Percentiles rank a stretch among this genome's conserved stretches.
phyloP scores from a whole-genome alignment of 1,140 invertebrate species.

The Linepithema humile region DNA sequence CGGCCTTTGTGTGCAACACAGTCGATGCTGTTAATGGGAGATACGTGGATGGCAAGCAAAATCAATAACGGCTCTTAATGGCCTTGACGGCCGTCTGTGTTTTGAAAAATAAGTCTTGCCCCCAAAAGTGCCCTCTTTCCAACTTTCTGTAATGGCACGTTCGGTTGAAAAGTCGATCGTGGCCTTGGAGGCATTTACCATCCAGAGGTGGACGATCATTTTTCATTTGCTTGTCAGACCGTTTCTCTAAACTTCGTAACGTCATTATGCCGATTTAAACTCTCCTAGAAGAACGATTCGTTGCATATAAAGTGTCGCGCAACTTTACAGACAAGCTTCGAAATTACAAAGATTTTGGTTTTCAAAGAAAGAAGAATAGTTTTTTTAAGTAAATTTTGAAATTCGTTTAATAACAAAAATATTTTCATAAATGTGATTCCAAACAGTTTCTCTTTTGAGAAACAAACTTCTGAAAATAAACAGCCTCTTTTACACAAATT shows the following conservation, averaged over 20 bases:
- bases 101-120: slow-evolving; percentile 5
- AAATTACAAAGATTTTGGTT: background rate
- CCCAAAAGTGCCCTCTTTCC: background rate
- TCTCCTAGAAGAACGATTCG: background rate
- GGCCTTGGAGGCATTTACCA: background rate
- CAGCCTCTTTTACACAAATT: background rate
- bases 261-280: slow-evolving; percentile 32
- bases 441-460: background rate
- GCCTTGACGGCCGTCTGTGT: slow-evolving; percentile 6
- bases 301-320: background rate
- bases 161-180: slow-evolving; percentile 1
- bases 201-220: slow-evolving; percentile 16
- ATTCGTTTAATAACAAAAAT: background rate
- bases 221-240: slow-evolving; percentile 34
- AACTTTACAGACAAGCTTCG: background rate
- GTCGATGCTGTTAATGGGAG: slow-evolving; percentile 34
- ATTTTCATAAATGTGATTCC: background rate
- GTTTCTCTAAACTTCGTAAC: slow-evolving; percentile 8
- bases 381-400: no score
- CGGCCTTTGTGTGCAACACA: background rate
- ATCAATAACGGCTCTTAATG: slow-evolving; percentile 32
- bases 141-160: background rate
- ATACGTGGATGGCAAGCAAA: slow-evolving; percentile 6
- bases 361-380: background rate
- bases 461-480: background rate